These are phyloP conservation scores for Platygyra sinensis DNA, from an alignment of 64 coral and sea anemone species.

Conservation along the genomic window DNA sequence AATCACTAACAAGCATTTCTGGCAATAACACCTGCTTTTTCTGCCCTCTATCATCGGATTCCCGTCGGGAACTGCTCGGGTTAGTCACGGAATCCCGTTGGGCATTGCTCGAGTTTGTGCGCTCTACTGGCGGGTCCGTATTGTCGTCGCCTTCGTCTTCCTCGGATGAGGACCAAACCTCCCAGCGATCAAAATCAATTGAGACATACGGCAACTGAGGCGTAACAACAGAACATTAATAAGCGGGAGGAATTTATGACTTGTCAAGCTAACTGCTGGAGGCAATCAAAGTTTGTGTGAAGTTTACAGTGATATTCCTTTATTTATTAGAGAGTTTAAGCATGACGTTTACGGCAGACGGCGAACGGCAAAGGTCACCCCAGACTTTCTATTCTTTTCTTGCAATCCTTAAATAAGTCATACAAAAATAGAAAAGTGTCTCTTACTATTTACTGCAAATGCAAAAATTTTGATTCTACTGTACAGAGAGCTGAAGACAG, in stretches of 20 bases:
- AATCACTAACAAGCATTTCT: constrained; percentile 55
- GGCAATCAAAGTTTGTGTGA: no score
- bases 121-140: background rate
- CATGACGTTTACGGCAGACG: no score
- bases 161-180: constrained; percentile 80
- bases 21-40: constrained; percentile 29
- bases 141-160: constrained; percentile 68
- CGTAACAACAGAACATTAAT: background rate
- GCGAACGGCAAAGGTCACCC: no score
- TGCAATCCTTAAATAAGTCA: no score
- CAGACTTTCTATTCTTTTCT: no score
- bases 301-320: no score
- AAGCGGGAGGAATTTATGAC: background rate
- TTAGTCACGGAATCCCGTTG: background rate
- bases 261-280: no score
- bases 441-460: no score
- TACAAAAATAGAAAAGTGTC: no score
- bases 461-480: no score
- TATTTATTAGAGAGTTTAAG: no score
- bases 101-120: background rate
- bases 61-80: background rate
- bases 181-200: constrained; percentile 89
- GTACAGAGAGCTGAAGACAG: no score
- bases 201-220: constrained; percentile 63
- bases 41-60: background rate